Percentiles rank a stretch among this genome's conserved stretches.
Conservation (phyloP, 2,888 invertebrate genomes). For the Zelleria hepariella region DNA sequence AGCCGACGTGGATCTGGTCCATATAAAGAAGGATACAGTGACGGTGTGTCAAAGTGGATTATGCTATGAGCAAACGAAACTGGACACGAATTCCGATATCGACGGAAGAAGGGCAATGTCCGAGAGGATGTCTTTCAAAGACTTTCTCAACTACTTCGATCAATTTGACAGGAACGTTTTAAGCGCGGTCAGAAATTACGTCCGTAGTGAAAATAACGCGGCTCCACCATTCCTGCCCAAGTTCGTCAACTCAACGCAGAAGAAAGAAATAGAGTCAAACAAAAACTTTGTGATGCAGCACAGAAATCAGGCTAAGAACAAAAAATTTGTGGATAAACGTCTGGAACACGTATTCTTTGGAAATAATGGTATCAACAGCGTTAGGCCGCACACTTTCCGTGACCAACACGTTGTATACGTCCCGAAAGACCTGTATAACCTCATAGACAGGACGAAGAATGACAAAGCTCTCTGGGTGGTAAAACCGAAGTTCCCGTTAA, state of each 20-base stretch:
- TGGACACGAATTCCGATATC: neutral
- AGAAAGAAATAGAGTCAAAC: neutral
- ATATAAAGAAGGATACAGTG: neutral
- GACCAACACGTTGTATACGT: neutral
- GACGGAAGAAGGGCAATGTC: neutral
- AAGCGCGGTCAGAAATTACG: neutral
- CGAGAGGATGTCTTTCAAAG: neutral
- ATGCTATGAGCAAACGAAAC: neutral
- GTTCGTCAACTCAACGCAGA: neutral
- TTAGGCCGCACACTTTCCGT: neutral
- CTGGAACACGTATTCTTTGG: neutral
- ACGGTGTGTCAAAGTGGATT: neutral
- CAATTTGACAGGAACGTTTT: neutral
- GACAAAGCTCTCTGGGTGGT: neutral
- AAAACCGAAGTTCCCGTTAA: neutral
- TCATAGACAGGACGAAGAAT: neutral
- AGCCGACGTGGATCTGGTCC: neutral
- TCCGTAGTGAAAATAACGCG: neutral
- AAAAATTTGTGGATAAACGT: neutral
- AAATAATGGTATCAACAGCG: neutral
- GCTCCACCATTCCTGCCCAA: neutral
- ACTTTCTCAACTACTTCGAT: neutral
- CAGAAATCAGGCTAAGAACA: too few species aligned
- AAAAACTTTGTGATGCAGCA: neutral
- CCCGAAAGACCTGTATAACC: neutral